A percentile compares a stretch with the other conserved stretches of the same genome.
Evolutionary conservation across 2,113 vertebrate species (phyloP).

Genomic region (Anoura caudifer): DNA sequence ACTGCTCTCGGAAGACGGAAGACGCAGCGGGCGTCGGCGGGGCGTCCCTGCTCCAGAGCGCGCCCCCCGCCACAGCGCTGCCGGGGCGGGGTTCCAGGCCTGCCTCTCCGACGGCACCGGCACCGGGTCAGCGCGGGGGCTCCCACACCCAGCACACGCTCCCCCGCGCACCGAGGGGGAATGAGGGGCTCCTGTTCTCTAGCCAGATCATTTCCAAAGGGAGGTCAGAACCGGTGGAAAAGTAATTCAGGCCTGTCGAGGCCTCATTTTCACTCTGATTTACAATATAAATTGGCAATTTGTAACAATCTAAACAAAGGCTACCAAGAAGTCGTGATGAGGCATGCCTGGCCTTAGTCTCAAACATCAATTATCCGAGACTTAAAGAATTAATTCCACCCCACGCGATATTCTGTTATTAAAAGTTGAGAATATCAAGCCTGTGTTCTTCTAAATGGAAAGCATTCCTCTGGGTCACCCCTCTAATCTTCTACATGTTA

Average conservation of each 20-base stretch:
- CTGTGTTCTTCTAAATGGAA: not conserved
- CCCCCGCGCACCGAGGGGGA: not conserved
- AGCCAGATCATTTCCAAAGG: not conserved
- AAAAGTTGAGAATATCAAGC: not conserved
- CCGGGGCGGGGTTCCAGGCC: not conserved
- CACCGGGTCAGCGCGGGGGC: not conserved
- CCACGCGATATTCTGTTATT: not conserved
- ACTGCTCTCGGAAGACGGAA: too few species aligned
- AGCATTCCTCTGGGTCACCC: not conserved
- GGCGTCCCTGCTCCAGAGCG: not conserved
- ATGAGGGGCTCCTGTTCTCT: not conserved
- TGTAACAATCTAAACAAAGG: not conserved
- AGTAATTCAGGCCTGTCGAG: not conserved
- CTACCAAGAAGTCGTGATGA: not conserved
- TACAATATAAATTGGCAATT: not conserved
- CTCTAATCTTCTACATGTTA: not conserved
- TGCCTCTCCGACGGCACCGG: not conserved
- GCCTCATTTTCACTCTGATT: not conserved
- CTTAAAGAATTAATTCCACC: not conserved
- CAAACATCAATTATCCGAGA: not conserved
- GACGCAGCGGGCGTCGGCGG: not conserved
- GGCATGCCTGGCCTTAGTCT: not conserved
- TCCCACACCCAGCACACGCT: not conserved
- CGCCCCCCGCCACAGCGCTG: not conserved
- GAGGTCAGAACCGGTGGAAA: slow-evolving; percentile 23